Base-by-base conservation (phyloP, 2,888 invertebrate genomes). In the Drosophila mimetica region DNA sequence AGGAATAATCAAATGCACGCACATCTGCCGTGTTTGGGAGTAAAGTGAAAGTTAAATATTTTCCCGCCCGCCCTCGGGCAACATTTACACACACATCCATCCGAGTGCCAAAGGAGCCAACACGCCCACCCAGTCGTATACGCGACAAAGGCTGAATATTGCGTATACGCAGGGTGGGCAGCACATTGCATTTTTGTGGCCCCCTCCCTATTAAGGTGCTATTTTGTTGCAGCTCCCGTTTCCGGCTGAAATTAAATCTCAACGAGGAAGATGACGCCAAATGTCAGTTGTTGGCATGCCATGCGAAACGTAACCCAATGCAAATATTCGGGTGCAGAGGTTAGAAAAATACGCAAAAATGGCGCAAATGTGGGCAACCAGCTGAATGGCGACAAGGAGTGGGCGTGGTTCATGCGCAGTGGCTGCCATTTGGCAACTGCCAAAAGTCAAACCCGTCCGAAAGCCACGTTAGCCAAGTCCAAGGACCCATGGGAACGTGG, bases 361-460 rank as follows among this genome's bases (percentile, higher is more conserved):
- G 32, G 37, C 30, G 16, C 47, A 34, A 25, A 25, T 25, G 74
- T 74, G 54, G 74, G 66, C 53, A 73, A 9, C 18, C 22, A 16
- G 28, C 51, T 3, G 16, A 3, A n/a, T 14, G 18, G 16, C 73
- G 25, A 13, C 36, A 25, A 30, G 30, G 42, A 37, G 69, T 53
- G 65, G 65, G 69, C 52, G 47, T 69, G 51, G 48, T 53, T 42
- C 71, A 82, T 83, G 77, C 80, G 84, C 74, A 73, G 57, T 73
- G 55, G 63, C 79, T 42, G 28, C 51, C 59, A 36, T 36, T 58
- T 51, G 70, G 14, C 48, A 42, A 48, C 57, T 48, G 66, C n/a
- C 59, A 32, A 58, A n/a, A 16, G 58, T 20, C 37, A 63, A n/a
- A 3, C 4, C 13, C 14, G 16, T 36, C 46, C 46, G 20, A 53